Percentiles rank a stretch among this genome's conserved stretches.
phyloP scores from a whole-genome alignment of 2,888 invertebrate species.

The Lasioglossum malachurum region DNA sequence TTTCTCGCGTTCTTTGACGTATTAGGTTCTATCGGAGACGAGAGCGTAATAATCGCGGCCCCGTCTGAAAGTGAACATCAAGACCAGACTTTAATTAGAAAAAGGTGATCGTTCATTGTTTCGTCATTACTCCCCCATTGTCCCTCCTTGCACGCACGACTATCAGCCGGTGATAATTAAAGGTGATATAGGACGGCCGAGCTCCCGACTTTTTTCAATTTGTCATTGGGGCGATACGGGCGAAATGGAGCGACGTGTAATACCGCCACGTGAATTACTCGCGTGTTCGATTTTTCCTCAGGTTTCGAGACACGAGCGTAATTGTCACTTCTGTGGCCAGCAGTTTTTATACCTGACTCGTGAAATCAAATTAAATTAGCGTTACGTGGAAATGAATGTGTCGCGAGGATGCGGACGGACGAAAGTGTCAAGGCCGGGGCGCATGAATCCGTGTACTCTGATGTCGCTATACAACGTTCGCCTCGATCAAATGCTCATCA shows the following conservation, averaged over 20 bases:
- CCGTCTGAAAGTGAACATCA: constrained; percentile 49
- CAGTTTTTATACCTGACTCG: constrained; percentile 7
- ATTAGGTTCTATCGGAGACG: constrained; percentile 23
- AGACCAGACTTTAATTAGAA: constrained; percentile 61
- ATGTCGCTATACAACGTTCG: neutral
- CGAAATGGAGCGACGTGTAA: constrained; percentile 28
- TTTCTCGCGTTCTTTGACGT: constrained; percentile 17
- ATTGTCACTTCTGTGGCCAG: constrained; percentile 7
- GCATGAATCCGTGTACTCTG: neutral
- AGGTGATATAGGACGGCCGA: constrained; percentile 43
- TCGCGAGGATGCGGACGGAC: neutral
- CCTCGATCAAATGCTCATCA: neutral
- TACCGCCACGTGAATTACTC: neutral
- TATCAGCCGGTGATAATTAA: constrained; percentile 55
- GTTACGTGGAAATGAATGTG: neutral
- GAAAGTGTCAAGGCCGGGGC: neutral
- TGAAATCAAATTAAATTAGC: constrained; percentile 12
- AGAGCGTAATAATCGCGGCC: constrained; percentile 53
- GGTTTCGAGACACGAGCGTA: neutral
- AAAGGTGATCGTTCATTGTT: constrained; percentile 64
- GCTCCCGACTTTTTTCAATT: constrained; percentile 58
- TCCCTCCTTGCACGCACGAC: constrained; percentile 21
- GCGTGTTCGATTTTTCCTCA: neutral
- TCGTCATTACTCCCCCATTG: constrained; percentile 53
- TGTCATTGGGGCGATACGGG: constrained; percentile 51